Evolutionary conservation across 2,888 invertebrate genomes (phyloP), one percentile per base, ranked within the genome.

Genomic region (Caenorhabditis drosophilae): DNA sequence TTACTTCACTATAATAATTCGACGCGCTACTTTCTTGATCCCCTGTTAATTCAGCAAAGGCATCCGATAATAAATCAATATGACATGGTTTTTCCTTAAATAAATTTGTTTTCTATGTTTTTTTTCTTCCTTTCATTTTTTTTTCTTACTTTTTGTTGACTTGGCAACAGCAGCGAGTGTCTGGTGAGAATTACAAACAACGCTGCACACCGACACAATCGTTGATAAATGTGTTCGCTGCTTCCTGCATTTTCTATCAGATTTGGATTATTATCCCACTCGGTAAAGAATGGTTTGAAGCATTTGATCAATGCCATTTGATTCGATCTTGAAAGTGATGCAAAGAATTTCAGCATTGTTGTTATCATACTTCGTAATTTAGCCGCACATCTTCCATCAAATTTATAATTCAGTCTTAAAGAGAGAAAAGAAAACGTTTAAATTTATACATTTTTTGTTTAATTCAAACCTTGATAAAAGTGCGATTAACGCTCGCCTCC

Each of bases 321-420:
- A 35, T 62, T 61, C 16, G 25, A 31, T 48, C 60, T 60, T 47
- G n/a, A 41, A n/a, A 63, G n/a, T 0, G 45, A 45, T 26, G 49
- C 42, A 36, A 63, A 63, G 45, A 63, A 63, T 16, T 53, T 34
- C 31, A 63, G 27, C 18, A 36, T 20, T 2, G 45, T 31, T 6
- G 57, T 34, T 25, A 58, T 57, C 3, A 35, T 42, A 34, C 57
- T 57, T 16, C 63, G 53, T 25, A 57, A n/a, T n/a, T 22, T 48
- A 1, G 57, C 38, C 0, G 38, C 2, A 11, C 41, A 35, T 4
- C 1, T 7, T 23, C 50, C 46, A 12, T 25, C 34, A 23, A 54
- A 25, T 16, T 31, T 34, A 45, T 35, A 58, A 15, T 57, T 38
- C 6, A 50, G 38, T 16, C 63, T 22, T n/a, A n/a, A n/a, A n/a